Percentiles rank a stretch among this genome's conserved stretches.
Conservation (phyloP, 2,888 invertebrate species). For the Andrena hattorfiana region DNA sequence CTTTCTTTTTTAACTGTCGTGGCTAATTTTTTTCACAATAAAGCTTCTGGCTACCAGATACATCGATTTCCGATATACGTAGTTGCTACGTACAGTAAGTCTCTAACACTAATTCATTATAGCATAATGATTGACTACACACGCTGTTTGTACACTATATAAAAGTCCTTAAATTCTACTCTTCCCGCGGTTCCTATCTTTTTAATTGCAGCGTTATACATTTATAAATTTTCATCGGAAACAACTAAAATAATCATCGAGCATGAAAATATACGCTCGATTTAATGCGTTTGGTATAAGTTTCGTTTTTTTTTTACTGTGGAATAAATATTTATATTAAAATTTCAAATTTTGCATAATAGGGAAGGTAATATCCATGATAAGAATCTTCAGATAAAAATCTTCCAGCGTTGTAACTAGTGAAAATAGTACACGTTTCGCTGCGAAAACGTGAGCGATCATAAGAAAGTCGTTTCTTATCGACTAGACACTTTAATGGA, state of each 20-base stretch:
- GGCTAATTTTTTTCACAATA: slow-evolving; percentile 58
- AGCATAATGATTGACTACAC: slow-evolving; percentile 28
- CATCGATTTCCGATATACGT: slow-evolving; percentile 56
- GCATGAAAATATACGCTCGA: too few relatives aligned
- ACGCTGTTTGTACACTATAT: slow-evolving; percentile 10
- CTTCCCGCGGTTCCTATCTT: background rate
- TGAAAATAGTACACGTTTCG: slow-evolving; percentile 12
- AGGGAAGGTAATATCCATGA: background rate
- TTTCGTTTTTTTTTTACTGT: too few relatives aligned
- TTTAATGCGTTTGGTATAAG: too few relatives aligned
- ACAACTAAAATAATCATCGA: background rate
- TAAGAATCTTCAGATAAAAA: background rate
- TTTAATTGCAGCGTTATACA: background rate
- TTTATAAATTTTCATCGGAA: background rate
- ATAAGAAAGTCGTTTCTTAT: slow-evolving; percentile 44
- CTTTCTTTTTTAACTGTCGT: slow-evolving; percentile 26
- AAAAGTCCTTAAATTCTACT: background rate
- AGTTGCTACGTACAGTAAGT: slow-evolving; percentile 22
- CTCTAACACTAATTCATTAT: slow-evolving; percentile 34
- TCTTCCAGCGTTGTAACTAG: background rate
- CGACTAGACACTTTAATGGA: slow-evolving; percentile 63
- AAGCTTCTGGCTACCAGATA: slow-evolving; percentile 32
- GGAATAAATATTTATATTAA: too few relatives aligned
- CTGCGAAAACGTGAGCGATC: slow-evolving; percentile 16
- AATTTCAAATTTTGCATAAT: too few relatives aligned